Base-by-base conservation (phyloP, 2,888 invertebrate species). In the Holacanthella duospinosa region DNA sequence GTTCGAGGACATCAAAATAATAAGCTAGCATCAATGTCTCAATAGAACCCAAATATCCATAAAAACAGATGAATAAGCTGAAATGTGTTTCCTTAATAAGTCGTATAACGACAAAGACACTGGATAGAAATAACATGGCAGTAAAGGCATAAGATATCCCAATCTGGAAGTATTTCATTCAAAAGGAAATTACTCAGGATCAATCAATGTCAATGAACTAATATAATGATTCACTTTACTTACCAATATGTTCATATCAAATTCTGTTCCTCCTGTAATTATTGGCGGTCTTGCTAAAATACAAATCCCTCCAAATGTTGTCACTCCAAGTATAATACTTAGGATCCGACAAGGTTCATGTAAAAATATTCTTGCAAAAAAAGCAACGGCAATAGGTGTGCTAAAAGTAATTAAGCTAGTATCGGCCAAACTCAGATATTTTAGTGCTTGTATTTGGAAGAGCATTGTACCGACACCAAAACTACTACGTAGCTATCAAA, bases 221-320 rank as follows among this genome's bases (percentile, higher is more conserved):
- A n/a, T n/a, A n/a, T n/a, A n/a, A n/a, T 53, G 53, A 53, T n/a
- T 53, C 24, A 6, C n/a, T 36, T 27, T 48, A 27, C 27, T 61
- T 64, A 71, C 70, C 65, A 72, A 43, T n/a, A 65, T 65, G 16
- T 71, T 60, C 9, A 36, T 29, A 36, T 72, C 66, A 29, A 66
- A 71, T 6, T 28, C 43, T 2, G 64, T 65, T 25, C 60, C 61
- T 25, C 69, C 70, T 24, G 69, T 69, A 0, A 72, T 29, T 12
- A 69, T 12, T 1, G 70, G 69, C 9, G 72, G 72, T 60, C 64
- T 43, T 9, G 67, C 48, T 29, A 72, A 68, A 6, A 67, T 53
- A 4, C 59, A 66, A 1, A 71, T 66, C 25, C 71, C 72, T 6
- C 64, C 12, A 4, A 72, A 44, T 1, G 68, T 63, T 1, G 68